Evolutionary conservation across 2,888 invertebrate genomes (phyloP).

Genomic region (Phengaris alcon): DNA sequence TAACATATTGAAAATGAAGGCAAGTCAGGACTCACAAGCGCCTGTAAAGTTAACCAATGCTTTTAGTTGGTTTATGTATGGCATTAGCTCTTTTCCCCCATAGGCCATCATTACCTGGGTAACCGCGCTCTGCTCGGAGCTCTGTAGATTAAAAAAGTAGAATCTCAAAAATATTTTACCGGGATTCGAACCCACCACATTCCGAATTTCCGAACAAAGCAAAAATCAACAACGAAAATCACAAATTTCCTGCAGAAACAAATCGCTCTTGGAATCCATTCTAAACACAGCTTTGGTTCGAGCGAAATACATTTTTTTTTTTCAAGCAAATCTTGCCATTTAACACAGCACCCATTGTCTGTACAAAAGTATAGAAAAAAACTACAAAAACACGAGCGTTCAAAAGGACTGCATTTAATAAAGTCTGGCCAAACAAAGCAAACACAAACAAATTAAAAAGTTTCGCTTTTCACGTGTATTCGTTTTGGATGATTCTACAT

Average conservation of each 20-base stretch:
- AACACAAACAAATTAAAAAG: constrained; percentile 23
- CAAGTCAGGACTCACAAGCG: no score
- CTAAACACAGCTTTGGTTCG: not conserved
- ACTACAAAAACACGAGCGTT: constrained; percentile 1
- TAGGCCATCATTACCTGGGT: no score
- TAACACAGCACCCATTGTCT: constrained; percentile 19
- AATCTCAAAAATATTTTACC: no score
- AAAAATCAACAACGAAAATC: no score
- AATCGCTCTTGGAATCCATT: not conserved
- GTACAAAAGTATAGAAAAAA: constrained; percentile 9
- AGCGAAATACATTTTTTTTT: not conserved
- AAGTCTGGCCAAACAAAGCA: constrained; percentile 4
- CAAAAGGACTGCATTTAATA: constrained; percentile 27
- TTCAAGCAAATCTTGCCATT: not conserved
- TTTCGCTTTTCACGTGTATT: not conserved
- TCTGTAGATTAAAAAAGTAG: no score
- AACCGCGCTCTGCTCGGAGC: no score
- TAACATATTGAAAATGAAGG: no score
- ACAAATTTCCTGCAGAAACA: not conserved
- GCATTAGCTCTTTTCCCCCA: no score
- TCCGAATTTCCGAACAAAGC: no score
- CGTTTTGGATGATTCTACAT: not conserved
- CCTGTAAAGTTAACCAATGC: no score
- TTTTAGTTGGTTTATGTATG: no score
- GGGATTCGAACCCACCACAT: no score